Percentiles rank a stretch among this genome's conserved stretches.
Evolutionary conservation across 2,888 invertebrate species (phyloP).

Genomic region (Ypsolopha sequella): DNA sequence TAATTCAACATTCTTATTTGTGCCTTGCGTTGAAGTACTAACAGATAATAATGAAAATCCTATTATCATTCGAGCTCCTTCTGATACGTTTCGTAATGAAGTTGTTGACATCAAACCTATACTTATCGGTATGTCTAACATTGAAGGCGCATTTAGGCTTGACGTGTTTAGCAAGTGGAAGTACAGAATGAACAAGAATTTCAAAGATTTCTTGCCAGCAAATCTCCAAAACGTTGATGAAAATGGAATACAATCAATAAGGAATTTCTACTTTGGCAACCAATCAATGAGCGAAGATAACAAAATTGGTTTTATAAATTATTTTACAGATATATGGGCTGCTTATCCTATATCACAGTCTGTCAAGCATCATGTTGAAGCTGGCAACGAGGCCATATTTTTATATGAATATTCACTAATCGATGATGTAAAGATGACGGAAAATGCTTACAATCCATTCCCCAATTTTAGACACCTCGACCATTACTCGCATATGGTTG

Average conservation of each 20-base stretch:
- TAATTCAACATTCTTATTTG: slow-evolving; percentile 7
- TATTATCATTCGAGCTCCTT: slow-evolving; percentile 3
- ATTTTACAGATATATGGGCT: slow-evolving; percentile 1
- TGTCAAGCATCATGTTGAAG: neutral
- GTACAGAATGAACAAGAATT: slow-evolving; percentile 8
- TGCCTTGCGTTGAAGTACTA: slow-evolving; percentile 4
- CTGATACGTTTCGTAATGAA: slow-evolving; percentile 5
- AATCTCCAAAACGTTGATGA: slow-evolving; percentile 6
- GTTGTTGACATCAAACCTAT: slow-evolving; percentile 6
- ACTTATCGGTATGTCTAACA: slow-evolving; percentile 5
- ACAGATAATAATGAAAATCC: neutral
- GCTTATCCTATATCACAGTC: neutral
- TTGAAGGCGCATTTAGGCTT: slow-evolving; percentile 9
- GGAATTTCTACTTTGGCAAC: slow-evolving; percentile 1
- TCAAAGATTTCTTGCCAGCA: slow-evolving; percentile 8
- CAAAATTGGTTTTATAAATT: neutral
- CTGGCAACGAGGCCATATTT: neutral
- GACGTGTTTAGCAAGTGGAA: slow-evolving; percentile 5
- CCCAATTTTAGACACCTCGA: neutral
- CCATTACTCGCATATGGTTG: neutral
- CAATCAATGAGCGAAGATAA: neutral
- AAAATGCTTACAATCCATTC: neutral
- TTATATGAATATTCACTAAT: neutral
- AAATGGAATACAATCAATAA: neutral
- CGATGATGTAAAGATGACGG: neutral